Evolutionary conservation across 2,113 vertebrate genomes (phyloP).

Genomic region (Nipponia nippon): DNA sequence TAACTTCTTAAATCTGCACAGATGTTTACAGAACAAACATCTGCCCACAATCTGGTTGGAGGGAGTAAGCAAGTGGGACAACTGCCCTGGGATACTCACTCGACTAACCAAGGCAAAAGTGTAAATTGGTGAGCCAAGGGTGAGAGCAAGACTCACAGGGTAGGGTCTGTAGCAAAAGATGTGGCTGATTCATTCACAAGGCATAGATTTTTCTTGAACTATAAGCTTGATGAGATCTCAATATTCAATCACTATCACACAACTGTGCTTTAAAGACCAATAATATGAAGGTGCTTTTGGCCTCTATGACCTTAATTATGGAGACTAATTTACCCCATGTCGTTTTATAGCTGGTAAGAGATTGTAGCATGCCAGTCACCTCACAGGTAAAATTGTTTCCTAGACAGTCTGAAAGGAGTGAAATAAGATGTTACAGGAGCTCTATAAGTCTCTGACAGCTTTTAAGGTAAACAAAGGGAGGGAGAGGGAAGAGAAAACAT

Average conservation of each 20-base stretch:
- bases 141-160: not conserved
- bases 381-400: not conserved
- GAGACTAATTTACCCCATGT: not conserved
- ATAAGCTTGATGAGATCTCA: not conserved
- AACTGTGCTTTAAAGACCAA: not conserved
- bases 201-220: not conserved
- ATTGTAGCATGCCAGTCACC: not conserved
- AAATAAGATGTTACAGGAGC: conserved; percentile 3
- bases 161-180: not conserved
- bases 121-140: not conserved
- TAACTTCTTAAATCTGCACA: not conserved
- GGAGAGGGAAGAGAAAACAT: not conserved
- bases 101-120: not conserved
- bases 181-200: not conserved
- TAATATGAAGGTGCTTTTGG: not conserved
- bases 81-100: not conserved
- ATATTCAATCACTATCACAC: not conserved
- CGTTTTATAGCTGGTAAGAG: not conserved
- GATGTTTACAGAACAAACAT: not conserved
- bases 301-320: not conserved
- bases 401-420: not conserved
- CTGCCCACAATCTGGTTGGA: not conserved
- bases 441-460: not conserved
- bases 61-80: not conserved
- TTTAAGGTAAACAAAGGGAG: not conserved